Evolutionary conservation across 2,888 invertebrate species (phyloP), one percentile per base, ranked within the genome.

Genomic region (Lithophane ornitopus): DNA sequence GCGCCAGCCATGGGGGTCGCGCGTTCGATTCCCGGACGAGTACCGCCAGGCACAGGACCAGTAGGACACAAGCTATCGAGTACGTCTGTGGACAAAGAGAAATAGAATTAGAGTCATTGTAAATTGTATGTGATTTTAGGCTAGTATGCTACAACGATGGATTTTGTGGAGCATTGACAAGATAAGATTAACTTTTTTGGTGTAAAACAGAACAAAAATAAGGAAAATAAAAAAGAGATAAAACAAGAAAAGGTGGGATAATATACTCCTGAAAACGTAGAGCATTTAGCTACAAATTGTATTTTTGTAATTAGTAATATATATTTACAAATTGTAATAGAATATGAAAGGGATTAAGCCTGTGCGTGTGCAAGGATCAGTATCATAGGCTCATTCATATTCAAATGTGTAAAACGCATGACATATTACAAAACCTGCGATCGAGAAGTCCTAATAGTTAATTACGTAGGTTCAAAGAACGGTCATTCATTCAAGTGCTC

Each of bases 1-100:
- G 89, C 0, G 91, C 87, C 9, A 94, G 81, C 95, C 96, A 95
- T 2, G 95, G 95, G 0, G 96, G 95, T 67, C 93, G 88, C 39
- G 94, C 94, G 56, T 89, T 91, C 68, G 93, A 88, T 77, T 92
- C 91, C 74, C 85, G 89, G 56, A 94, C 79, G 8, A 94, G 83
- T 0, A 89, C 46, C 41, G 90, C 87, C 76, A 94, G 56, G 76
- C 91, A 90, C 4, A 91, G 39, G 3, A 92, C 56, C 58, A 93
- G 41, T 1, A 94, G 69, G 3, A 92, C 6, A 26, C 89, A 91
- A 0, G 86, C 77, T 80, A 90, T 76, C 41, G 90, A 81, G 58
- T 76, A 87, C 67, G 79, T 91, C 94, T 94, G 91, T 74, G 28
- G 61, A 82, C 86, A 87, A 87, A 81, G 44, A 63, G 28, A 76